Evolutionary conservation across 2,113 vertebrate genomes (phyloP).

Genomic region (Epinephelus moara): DNA sequence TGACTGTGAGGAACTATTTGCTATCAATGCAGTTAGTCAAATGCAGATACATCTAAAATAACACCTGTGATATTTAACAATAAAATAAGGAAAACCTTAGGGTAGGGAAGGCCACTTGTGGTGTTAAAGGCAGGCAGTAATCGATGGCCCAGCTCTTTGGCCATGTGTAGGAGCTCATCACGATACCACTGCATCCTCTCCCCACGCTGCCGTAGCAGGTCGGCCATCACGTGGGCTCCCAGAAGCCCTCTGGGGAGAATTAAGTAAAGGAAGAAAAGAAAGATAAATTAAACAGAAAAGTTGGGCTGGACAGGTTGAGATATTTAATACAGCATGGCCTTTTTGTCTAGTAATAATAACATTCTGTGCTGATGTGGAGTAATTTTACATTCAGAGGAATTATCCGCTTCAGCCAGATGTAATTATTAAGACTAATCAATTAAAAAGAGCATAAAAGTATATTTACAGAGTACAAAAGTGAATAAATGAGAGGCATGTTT

Average conservation of each 20-base stretch:
- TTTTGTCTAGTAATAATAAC: not conserved
- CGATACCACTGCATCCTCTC: slow-evolving; percentile 95
- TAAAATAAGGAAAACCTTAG: slow-evolving; percentile 86
- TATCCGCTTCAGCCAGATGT: not conserved
- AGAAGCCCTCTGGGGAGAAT: slow-evolving; percentile 89
- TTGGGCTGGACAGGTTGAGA: not conserved
- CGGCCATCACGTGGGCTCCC: slow-evolving; percentile 97
- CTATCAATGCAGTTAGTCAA: not conserved
- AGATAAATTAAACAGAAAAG: not conserved
- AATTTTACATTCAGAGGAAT: not conserved
- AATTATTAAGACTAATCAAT: not conserved
- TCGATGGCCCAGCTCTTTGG: slow-evolving; percentile 94
- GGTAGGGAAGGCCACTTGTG: slow-evolving; percentile 98
- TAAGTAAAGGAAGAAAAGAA: not conserved
- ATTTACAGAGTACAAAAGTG: not conserved
- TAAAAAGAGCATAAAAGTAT: not conserved
- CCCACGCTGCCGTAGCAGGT: slow-evolving; percentile 93
- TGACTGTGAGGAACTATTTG: not conserved
- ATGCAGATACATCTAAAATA: not conserved
- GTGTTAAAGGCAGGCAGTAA: slow-evolving; percentile 98
- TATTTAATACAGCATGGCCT: not conserved
- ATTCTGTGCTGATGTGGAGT: not conserved
- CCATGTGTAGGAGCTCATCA: slow-evolving; percentile 95
- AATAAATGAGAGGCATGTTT: not conserved
- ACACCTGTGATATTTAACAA: not conserved